Conservation (phyloP, 2,888 invertebrate genomes). For the Platypus cylindrus region DNA sequence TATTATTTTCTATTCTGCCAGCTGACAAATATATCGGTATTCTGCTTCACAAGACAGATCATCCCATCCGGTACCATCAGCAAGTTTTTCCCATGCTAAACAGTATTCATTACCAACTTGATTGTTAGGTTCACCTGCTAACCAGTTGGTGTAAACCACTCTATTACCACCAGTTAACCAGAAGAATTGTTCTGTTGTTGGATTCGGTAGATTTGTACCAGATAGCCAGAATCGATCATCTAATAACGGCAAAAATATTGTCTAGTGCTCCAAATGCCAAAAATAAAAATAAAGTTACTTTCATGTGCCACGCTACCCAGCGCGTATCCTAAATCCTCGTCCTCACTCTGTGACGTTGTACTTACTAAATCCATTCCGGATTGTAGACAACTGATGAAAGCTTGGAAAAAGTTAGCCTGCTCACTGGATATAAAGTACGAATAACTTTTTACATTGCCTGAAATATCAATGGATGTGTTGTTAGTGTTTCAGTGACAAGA, state of each 20-base stretch:
- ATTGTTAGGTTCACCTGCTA: slow-evolving; percentile 4
- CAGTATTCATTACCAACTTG: slow-evolving; percentile 4
- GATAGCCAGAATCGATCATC: slow-evolving; percentile 4
- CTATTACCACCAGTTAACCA: slow-evolving; percentile 5
- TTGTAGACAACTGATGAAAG: slow-evolving; percentile 2
- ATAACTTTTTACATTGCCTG: no score
- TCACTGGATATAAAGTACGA: no score
- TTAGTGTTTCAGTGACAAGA: no score
- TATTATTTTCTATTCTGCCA: no score
- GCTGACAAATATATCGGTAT: slow-evolving; percentile 6
- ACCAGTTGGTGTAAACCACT: slow-evolving; percentile 4
- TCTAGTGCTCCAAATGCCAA: no score
- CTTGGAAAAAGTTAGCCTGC: slow-evolving; percentile 4
- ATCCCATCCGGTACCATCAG: slow-evolving; percentile 2
- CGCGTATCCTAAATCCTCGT: neutral
- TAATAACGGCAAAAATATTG: no score
- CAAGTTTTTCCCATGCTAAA: neutral
- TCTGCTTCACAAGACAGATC: neutral
- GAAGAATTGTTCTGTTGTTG: neutral
- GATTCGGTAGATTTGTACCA: slow-evolving; percentile 3
- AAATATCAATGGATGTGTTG: no score
- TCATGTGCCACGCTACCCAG: neutral
- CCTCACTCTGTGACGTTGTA: slow-evolving; percentile 1
- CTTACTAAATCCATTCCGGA: slow-evolving; percentile 2
- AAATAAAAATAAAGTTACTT: no score